Conservation (phyloP, 2,113 vertebrate species). For the Sinocyclocheilus rhinocerous region DNA sequence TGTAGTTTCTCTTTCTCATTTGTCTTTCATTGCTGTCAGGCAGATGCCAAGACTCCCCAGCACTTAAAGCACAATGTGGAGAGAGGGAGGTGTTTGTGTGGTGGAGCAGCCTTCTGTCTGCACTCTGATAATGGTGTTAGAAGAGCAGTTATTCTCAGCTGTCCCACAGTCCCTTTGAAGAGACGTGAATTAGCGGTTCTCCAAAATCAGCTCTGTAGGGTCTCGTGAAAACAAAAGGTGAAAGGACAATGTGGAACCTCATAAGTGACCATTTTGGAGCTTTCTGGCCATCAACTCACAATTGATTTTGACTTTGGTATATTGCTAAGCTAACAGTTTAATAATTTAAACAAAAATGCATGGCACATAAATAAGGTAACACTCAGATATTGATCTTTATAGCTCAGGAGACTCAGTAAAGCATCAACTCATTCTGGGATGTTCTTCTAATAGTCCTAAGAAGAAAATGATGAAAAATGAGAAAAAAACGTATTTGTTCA, state of each 20-base stretch:
- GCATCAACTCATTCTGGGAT: neutral
- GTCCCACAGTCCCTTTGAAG: neutral
- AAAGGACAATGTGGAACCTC: neutral
- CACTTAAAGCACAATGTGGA: neutral
- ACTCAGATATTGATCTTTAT: neutral
- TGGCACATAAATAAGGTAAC: neutral
- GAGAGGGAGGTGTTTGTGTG: conserved; percentile 4
- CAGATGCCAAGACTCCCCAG: conserved; percentile 12
- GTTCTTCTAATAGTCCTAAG: neutral
- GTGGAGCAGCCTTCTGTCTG: neutral
- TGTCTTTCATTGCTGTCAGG: neutral
- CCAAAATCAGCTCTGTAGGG: neutral
- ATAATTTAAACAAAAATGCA: neutral
- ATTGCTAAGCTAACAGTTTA: neutral
- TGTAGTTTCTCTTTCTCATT: neutral
- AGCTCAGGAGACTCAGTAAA: neutral
- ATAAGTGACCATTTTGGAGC: no score
- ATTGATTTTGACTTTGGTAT: neutral
- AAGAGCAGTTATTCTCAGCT: neutral
- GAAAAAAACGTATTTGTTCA: no score
- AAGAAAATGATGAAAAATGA: no score
- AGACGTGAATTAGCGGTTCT: neutral
- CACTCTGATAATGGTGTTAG: conserved; percentile 14
- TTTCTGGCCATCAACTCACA: no score
- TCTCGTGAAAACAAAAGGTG: neutral